These are phyloP conservation scores for Neomonachus schauinslandi DNA, from an alignment of 2,113 vertebrate genomes.

Conservation along the genomic window DNA sequence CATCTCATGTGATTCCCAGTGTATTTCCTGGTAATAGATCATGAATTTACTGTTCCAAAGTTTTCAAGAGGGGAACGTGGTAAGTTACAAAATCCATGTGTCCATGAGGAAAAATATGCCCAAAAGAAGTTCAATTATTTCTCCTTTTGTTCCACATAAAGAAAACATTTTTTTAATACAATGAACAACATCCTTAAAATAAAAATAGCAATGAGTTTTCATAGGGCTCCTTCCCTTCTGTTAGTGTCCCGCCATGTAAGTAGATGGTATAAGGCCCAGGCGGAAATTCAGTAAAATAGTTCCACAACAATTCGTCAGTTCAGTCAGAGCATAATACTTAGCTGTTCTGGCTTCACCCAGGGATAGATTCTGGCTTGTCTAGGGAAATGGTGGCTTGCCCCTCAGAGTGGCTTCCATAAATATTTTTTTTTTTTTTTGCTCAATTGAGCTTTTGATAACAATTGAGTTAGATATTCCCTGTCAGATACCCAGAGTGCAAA, in stretches of 20 bases:
- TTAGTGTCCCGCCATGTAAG: background rate
- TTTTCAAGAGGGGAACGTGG: background rate
- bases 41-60: background rate
- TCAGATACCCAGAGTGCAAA: constrained; percentile 22
- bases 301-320: background rate
- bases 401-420: background rate
- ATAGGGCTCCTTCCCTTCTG: background rate
- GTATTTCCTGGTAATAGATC: background rate
- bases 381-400: background rate
- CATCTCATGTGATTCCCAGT: background rate
- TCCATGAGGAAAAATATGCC: background rate
- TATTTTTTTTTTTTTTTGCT: background rate
- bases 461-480: constrained; percentile 52
- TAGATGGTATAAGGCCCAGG: background rate
- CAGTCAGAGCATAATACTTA: background rate
- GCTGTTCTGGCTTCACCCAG: background rate
- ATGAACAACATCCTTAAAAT: background rate
- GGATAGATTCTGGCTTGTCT: background rate
- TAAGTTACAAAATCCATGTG: background rate
- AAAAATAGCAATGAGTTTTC: background rate
- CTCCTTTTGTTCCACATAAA: background rate
- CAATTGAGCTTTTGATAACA: constrained; percentile 56
- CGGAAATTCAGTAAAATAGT: background rate
- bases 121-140: background rate
- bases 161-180: background rate